phyloP scores from a whole-genome alignment of 2,888 invertebrate genomes.

The Spialia ferax region DNA sequence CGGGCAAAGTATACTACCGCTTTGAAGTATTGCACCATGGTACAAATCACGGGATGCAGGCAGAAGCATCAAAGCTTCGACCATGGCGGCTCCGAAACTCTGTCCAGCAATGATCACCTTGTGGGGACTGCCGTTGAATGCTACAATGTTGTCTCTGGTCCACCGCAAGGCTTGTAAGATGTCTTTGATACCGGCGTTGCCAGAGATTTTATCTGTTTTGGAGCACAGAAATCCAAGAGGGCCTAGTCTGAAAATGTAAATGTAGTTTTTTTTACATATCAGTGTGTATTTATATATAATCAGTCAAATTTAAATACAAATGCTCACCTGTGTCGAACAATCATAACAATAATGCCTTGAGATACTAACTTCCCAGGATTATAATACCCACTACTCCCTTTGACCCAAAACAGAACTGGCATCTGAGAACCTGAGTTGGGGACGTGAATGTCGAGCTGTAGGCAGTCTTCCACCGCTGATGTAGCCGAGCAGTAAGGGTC shows the following conservation, averaged over 20 bases:
- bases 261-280: too few relatives aligned
- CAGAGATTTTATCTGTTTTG: conserved; percentile 66
- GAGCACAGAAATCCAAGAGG: conserved; percentile 72
- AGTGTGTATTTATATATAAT: too few relatives aligned
- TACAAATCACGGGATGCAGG: conserved; percentile 63
- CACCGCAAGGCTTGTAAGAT: conserved; percentile 71
- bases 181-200: conserved; percentile 76
- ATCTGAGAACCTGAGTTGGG: conserved; percentile 70
- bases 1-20: conserved; percentile 72
- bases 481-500: conserved; percentile 57
- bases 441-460: conserved; percentile 88
- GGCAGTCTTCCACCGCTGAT: conserved; percentile 85
- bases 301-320: too few relatives aligned
- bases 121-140: conserved; percentile 73
- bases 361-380: conserved; percentile 63
- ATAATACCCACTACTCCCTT: conserved; percentile 62
- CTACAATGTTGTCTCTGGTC: conserved; percentile 76
- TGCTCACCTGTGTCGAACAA: conserved; percentile 69
- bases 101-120: conserved; percentile 72
- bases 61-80: conserved; percentile 66
- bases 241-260: conserved; percentile 59
- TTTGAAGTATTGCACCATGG: conserved; percentile 74
- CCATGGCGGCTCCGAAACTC: conserved; percentile 74
- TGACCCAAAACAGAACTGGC: conserved; percentile 75
- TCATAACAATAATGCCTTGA: conserved; percentile 66